phyloP scores from a whole-genome alignment of 2,113 vertebrate genomes.

The Mohoua ochrocephala region DNA sequence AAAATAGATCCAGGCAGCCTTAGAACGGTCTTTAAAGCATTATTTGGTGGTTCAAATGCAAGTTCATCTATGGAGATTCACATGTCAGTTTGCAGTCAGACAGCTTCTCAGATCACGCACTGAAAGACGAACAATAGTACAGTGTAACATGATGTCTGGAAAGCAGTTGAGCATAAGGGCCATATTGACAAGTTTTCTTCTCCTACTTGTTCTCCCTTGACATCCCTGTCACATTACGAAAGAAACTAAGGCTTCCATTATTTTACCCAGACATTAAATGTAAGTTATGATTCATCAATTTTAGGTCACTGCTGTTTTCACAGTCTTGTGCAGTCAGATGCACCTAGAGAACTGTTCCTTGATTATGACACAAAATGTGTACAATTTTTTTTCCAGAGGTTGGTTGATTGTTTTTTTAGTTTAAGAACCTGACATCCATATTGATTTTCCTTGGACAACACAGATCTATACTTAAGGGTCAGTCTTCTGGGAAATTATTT shows the following conservation, averaged over 20 bases:
- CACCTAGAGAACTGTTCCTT: neutral
- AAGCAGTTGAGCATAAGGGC: neutral
- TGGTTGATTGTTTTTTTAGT: neutral
- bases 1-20: neutral
- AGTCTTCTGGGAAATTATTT: neutral
- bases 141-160: neutral
- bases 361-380: neutral
- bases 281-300: neutral
- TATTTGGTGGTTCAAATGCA: neutral
- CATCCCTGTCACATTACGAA: neutral
- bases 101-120: neutral
- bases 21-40: neutral
- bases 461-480: neutral
- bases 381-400: neutral
- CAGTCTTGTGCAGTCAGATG: neutral
- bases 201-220: neutral
- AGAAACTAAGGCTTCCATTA: neutral
- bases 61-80: neutral
- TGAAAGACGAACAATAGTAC: neutral
- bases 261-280: neutral
- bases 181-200: neutral
- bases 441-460: neutral
- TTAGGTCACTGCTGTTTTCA: neutral
- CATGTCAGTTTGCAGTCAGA: neutral
- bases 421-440: neutral